Percentiles rank a stretch among this genome's conserved stretches.
These are phyloP conservation scores for Malacosoma neustria DNA, from an alignment of 2,888 invertebrate species.

Conservation along the genomic window DNA sequence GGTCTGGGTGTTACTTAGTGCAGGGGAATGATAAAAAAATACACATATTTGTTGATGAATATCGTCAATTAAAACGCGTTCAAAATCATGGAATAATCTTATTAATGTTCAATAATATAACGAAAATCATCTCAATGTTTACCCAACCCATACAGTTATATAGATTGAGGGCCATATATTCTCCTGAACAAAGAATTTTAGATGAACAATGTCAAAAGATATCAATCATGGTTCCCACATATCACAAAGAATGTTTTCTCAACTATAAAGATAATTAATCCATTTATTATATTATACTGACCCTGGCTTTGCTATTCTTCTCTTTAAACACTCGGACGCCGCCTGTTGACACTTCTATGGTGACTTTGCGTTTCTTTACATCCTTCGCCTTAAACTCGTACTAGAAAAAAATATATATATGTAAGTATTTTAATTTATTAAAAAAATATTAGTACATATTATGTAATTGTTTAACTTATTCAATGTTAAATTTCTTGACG, in stretches of 20 bases:
- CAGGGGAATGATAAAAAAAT: no score
- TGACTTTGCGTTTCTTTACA: conserved; percentile 98
- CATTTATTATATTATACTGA: conserved; percentile 12
- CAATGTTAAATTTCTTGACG: no score
- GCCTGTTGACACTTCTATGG: conserved; percentile 94
- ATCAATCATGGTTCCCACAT: no score
- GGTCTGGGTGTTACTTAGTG: no score
- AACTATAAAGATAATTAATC: not conserved
- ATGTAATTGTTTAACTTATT: no score
- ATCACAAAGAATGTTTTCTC: not conserved
- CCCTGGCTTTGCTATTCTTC: conserved; percentile 73
- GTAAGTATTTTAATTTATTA: conserved; percentile 13
- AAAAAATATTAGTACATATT: not conserved
- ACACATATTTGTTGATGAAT: no score
- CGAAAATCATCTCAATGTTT: no score
- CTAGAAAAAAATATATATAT: conserved; percentile 69
- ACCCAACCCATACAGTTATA: not conserved
- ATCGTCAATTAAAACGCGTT: no score
- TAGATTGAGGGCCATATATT: not conserved
- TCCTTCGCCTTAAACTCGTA: conserved; percentile 99
- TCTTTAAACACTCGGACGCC: conserved; percentile 94
- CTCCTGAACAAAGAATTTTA: not conserved
- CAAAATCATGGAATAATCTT: no score
- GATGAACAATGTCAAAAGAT: not conserved
- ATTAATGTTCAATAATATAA: no score